Base-by-base conservation (phyloP, 2,888 invertebrate species). In the Ectemnius continuus region DNA sequence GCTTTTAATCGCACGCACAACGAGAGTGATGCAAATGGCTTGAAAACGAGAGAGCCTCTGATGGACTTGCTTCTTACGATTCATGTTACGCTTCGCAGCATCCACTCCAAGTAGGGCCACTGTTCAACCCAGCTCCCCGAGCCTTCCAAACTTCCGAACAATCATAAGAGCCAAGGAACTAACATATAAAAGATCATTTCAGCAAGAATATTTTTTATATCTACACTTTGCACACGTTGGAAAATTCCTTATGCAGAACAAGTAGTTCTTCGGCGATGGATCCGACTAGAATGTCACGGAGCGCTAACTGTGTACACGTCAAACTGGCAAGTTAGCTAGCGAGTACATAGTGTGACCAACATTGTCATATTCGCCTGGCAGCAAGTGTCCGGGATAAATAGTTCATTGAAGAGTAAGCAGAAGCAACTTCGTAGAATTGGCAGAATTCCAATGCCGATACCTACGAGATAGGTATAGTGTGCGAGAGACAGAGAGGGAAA, bases 371-470 rank as follows among this genome's bases (percentile, higher is more conserved):
- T 47, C 70, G 73, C 76, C 70, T 60, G 66, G 75, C 77, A 75
- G 75, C 78, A 76, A 81, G 78, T 75, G 75, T 70, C 70, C 81
- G 13, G 71, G 76, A 80, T 82, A 83, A 81, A 83, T 84, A 83
- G 84, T 78, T 84, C 74, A 48, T 60, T 61, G 59, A 67, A 74
- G 74, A 70, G 70, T 75, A 77, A 73, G 81, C 76, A 71, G 73
- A 74, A 76, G 80, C 73, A 80, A 75, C 62, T 76, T 85, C 83
- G 78, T 73, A 81, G 84, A 86, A 85, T 86, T 85, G 85, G 84
- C 82, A 81, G 83, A 79, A 85, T 84, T 86, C 85, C 85, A 83
- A 78, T 75, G 70, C 56, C 59, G 52, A 71, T 64, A 14, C 62
- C 67, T 28, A 36, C 52, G 16, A 57, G 56, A 36, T 59, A 78